phyloP scores from a whole-genome alignment of 1,140 invertebrate genomes.

The Eumeta japonica region DNA sequence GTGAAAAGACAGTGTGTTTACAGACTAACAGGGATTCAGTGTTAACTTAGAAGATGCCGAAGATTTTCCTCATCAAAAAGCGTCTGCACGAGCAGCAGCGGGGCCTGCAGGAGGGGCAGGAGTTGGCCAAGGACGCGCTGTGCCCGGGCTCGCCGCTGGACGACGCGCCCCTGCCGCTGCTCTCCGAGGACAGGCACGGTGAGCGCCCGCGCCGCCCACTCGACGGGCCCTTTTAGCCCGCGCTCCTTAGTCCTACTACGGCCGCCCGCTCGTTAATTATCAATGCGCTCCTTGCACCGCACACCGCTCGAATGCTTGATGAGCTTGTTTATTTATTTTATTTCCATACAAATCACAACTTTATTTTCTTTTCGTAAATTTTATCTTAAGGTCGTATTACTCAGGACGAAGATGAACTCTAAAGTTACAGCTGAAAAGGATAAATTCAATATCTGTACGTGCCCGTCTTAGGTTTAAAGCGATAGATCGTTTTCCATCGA shows the following conservation, averaged over 20 bases:
- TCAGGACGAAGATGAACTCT: too few relatives aligned
- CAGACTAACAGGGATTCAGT: conserved; percentile 37
- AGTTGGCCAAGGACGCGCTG: conserved; percentile 60
- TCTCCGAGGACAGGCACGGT: conserved; percentile 60
- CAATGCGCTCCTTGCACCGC: too few relatives aligned
- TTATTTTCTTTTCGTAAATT: too few relatives aligned
- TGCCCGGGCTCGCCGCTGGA: conserved; percentile 53
- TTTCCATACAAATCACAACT: neutral
- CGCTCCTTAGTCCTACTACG: neutral
- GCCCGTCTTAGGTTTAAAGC: too few relatives aligned
- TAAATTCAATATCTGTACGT: too few relatives aligned
- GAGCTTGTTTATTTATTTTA: neutral
- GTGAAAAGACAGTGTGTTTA: conserved; percentile 38
- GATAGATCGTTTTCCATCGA: too few relatives aligned
- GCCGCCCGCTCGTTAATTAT: too few relatives aligned
- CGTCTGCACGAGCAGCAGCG: conserved; percentile 85
- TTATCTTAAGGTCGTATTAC: too few relatives aligned
- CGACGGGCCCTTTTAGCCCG: neutral
- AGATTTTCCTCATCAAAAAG: conserved; percentile 87
- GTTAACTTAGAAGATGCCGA: conserved; percentile 71
- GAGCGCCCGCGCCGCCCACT: conserved; percentile 21
- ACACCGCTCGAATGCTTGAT: too few relatives aligned
- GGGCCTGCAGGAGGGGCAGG: conserved; percentile 74
- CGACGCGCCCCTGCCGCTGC: conserved; percentile 60
- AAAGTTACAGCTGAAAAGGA: too few relatives aligned